phyloP scores from a whole-genome alignment of 2,113 vertebrate genomes.

The Chloropsis cyanopogon region DNA sequence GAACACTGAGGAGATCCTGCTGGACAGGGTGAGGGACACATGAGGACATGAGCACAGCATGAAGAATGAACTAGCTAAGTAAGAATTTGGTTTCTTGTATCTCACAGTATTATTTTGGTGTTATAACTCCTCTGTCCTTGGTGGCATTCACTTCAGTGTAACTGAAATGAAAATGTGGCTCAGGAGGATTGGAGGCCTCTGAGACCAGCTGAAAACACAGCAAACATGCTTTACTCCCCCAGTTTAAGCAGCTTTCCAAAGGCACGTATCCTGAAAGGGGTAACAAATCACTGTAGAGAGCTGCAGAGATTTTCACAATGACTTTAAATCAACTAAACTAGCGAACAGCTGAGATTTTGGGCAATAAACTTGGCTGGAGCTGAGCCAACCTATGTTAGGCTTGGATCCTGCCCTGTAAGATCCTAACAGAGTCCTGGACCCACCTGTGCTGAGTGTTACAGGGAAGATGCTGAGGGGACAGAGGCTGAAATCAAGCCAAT shows the following conservation, averaged over 20 bases:
- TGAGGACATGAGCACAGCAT: rapidly evolving
- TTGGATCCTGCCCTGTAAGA: not conserved
- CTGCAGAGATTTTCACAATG: not conserved
- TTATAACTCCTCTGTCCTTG: not conserved
- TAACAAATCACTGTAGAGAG: not conserved
- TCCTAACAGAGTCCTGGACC: not conserved
- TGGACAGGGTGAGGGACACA: not conserved
- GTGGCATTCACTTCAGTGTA: not conserved
- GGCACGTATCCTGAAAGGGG: not conserved
- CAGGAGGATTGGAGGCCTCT: not conserved
- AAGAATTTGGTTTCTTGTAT: not conserved
- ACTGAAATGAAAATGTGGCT: not conserved
- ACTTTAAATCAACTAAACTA: not conserved
- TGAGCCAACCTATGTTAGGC: not conserved
- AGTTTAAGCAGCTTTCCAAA: not conserved
- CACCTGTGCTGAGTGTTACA: not conserved
- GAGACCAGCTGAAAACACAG: not conserved
- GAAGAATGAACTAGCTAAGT: not conserved
- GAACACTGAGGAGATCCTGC: not conserved
- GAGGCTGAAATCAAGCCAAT: not conserved
- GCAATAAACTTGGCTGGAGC: not conserved
- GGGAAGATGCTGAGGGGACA: not conserved
- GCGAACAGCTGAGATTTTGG: not conserved
- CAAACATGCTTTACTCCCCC: not conserved
- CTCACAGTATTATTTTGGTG: not conserved